phyloP scores from a whole-genome alignment of 2,888 invertebrate genomes.

The Andrena flavipes region DNA sequence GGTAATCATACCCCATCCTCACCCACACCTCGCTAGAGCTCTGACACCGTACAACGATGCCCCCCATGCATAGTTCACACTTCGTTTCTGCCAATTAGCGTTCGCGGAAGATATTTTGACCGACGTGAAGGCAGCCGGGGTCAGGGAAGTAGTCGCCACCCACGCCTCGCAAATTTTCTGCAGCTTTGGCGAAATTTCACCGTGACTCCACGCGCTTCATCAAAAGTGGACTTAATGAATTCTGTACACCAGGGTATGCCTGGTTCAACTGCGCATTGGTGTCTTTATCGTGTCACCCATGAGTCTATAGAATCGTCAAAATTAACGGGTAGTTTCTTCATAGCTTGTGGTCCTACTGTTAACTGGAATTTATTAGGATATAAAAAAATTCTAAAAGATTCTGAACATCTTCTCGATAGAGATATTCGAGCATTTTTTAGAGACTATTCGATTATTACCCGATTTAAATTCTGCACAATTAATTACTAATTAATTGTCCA shows the following conservation, averaged over 20 bases:
- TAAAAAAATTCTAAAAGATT: no score
- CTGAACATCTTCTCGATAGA: no score
- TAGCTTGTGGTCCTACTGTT: no score
- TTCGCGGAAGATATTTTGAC: conserved; percentile 66
- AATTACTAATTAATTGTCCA: no score
- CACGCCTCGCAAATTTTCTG: conserved; percentile 26
- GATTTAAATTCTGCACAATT: no score
- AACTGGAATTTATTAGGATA: no score
- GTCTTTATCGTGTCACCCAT: no score
- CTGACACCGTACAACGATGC: conserved; percentile 66
- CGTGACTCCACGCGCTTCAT: background rate
- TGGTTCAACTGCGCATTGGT: background rate
- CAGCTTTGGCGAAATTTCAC: conserved; percentile 20
- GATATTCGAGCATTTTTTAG: no score
- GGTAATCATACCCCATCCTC: conserved; percentile 82
- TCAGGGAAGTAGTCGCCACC: conserved; percentile 30
- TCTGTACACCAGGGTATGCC: background rate
- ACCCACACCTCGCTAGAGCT: conserved; percentile 71
- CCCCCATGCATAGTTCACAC: conserved; percentile 74
- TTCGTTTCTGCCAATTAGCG: conserved; percentile 73
- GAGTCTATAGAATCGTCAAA: no score
- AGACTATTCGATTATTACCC: no score
- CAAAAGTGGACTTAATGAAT: conserved; percentile 10
- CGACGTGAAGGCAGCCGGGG: conserved; percentile 42
- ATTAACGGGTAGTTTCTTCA: no score